phyloP scores from a whole-genome alignment of 2,113 vertebrate genomes.

The Baryphthengus martii region DNA sequence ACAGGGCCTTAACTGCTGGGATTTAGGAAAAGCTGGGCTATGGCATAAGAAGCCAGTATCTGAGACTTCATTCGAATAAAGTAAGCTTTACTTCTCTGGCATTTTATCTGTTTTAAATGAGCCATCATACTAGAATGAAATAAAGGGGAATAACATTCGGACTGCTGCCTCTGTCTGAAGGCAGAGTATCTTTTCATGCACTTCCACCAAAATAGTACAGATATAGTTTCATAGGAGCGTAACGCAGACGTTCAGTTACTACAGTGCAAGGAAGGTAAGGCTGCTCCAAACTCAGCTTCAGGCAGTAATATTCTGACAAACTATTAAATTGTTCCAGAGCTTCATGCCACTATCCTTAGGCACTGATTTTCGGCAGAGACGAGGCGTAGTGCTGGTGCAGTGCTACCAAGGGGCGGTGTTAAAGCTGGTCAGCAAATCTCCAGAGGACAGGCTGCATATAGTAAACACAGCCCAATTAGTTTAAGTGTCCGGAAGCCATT shows the following conservation, averaged over 20 bases:
- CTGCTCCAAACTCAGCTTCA: background rate
- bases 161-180: background rate
- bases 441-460: background rate
- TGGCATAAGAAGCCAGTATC: background rate
- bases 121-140: background rate
- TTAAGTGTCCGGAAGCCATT: background rate
- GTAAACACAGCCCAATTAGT: background rate
- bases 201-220: background rate
- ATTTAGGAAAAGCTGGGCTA: background rate
- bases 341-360: no score
- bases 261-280: background rate
- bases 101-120: background rate
- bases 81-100: background rate
- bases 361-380: background rate
- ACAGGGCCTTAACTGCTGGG: background rate
- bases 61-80: background rate
- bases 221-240: background rate
- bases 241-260: background rate
- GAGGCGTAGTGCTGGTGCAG: background rate
- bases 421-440: background rate
- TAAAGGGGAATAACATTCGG: background rate
- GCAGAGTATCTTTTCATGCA: background rate
- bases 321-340: background rate
- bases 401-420: background rate
- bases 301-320: background rate